Evolutionary conservation across 1,140 invertebrate species (phyloP).

Genomic region (Musca vetustissima): DNA sequence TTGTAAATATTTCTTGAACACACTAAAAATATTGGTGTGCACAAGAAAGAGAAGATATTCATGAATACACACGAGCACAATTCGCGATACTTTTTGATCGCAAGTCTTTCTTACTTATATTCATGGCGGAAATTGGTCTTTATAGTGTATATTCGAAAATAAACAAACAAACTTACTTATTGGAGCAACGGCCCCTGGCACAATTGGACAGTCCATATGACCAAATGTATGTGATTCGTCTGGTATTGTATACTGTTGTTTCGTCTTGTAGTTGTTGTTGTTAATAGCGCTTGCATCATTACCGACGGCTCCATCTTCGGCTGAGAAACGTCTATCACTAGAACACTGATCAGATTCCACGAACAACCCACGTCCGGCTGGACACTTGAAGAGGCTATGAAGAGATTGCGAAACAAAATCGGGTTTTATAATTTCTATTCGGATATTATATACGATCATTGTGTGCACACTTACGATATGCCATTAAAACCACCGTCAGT

Average conservation of each 20-base stretch:
- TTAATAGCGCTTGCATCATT: constrained; percentile 26
- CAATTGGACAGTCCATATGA: constrained; percentile 71
- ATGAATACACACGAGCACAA: no score
- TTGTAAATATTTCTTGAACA: no score
- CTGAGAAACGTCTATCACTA: constrained; percentile 75
- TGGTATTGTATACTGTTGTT: constrained; percentile 17
- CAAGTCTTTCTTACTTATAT: no score
- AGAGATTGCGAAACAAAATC: no score
- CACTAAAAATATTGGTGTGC: no score
- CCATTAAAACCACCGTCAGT: constrained; percentile 79
- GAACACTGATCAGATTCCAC: constrained; percentile 75
- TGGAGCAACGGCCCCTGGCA: constrained; percentile 78
- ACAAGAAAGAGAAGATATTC: no score
- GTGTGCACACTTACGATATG: constrained; percentile 37
- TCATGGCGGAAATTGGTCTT: no score
- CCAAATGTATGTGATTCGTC: constrained; percentile 44
- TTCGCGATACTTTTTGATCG: no score
- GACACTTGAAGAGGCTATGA: constrained; percentile 36
- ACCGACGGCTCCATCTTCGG: constrained; percentile 53
- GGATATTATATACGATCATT: no score
- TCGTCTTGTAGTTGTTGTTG: constrained; percentile 7
- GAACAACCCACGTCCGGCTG: constrained; percentile 68
- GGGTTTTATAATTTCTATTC: no score
- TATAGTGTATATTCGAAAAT: no score
- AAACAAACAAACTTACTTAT: constrained; percentile 59